Base-by-base conservation (phyloP, 1,140 invertebrate genomes). In the Cryptotermes secundus region DNA sequence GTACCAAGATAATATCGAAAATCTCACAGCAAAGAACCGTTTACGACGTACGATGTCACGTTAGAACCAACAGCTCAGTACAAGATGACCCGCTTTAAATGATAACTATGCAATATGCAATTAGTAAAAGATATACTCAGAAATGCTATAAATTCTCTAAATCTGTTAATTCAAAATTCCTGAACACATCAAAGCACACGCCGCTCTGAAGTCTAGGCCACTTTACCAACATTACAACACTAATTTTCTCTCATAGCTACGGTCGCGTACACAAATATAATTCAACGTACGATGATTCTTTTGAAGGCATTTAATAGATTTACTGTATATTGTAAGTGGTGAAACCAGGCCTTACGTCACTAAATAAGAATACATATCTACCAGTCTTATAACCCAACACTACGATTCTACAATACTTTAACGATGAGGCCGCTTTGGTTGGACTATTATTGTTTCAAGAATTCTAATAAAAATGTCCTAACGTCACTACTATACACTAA, bases 341-440 rank as follows among this genome's bases (percentile, higher is more conserved):
- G 26, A 72, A 72, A 72, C 59, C 59, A 72, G 59, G 59, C 59
- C 59, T 72, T 72, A n/a, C 59, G 3, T 9, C 3, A 7, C 59
- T 72, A 72, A 7, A 31, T 31, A 65, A 65, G n/a, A 72, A 72
- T 31, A 0, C n/a, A n/a, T 72, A 10, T 16, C n/a, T n/a, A 31
- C 80, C 80, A 35, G 80, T 81, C 80, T 81, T 81, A 34, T 35
- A 81, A 81, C 24, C 2, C 80, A 81, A 38, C 34, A 31, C 35
- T 36, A 36, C 34, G 22, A 35, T n/a, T 10, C 80, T 36, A 81
- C 80, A n/a, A n/a, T n/a, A n/a, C 35, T 26, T 38, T 16, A 83
- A 72, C 22, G 79, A 7, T 83, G 49, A 83, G 83, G 83, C 83
- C 83, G 72, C 83, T 83, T 83, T 79, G 83, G 83, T 83, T 72